Percentiles rank a stretch among this genome's conserved stretches.
Conservation (phyloP, 2,113 vertebrate genomes). For the Halichoerus grypus region DNA sequence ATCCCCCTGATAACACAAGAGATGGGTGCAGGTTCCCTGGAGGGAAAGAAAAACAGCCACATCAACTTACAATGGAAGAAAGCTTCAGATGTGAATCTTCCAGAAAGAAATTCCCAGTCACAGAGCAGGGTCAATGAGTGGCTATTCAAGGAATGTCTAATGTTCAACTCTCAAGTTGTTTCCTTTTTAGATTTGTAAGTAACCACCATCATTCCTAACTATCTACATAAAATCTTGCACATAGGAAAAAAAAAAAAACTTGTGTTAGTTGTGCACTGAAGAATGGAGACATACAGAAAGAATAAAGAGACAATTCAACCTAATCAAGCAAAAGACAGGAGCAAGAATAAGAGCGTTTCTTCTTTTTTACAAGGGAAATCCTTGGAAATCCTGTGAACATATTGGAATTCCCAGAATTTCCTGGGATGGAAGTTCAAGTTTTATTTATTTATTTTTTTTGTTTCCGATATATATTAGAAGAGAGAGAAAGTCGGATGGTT, state of each 20-base stretch:
- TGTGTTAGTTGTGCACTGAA: background rate
- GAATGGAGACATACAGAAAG: background rate
- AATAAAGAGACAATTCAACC: background rate
- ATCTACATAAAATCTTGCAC: background rate
- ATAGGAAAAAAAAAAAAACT: background rate
- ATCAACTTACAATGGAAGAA: background rate
- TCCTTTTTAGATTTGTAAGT: background rate
- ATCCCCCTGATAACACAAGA: background rate
- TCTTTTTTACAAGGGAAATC: background rate
- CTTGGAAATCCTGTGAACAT: background rate
- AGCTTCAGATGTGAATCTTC: background rate
- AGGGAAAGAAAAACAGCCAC: background rate
- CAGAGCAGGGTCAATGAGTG: background rate
- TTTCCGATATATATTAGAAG: background rate
- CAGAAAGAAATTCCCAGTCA: background rate
- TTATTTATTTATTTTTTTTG: background rate
- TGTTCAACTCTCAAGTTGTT: background rate
- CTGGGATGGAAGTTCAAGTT: background rate
- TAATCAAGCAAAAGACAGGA: background rate
- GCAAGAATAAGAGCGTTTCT: background rate
- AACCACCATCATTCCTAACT: background rate
- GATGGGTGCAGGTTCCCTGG: background rate
- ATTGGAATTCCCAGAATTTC: background rate
- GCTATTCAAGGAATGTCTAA: background rate
- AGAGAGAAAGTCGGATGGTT: background rate